Evolutionary conservation across 2,113 vertebrate genomes (phyloP).

Genomic region (Guaruba guarouba): DNA sequence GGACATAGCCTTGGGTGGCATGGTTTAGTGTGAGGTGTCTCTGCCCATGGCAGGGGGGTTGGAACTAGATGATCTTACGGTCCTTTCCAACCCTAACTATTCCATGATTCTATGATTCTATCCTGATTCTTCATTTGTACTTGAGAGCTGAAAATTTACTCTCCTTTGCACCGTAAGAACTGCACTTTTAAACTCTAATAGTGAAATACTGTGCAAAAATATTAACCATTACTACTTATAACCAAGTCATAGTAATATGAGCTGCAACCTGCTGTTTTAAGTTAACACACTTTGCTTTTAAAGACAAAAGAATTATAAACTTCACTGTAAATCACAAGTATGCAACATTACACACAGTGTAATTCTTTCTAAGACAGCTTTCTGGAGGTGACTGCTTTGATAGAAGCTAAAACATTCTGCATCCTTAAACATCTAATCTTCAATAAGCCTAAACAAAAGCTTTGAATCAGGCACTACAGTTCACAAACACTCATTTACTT

Average conservation of each 20-base stretch:
- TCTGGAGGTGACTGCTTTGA: not conserved
- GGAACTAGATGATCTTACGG: no score
- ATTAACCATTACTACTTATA: not conserved
- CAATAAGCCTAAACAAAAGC: not conserved
- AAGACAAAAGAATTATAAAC: not conserved
- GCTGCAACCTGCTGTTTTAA: not conserved
- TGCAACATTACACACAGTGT: not conserved
- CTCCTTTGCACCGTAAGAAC: not conserved
- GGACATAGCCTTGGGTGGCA: no score
- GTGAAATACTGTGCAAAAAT: not conserved
- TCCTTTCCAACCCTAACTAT: no score
- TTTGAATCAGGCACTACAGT: conserved; percentile 22
- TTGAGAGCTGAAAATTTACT: not conserved
- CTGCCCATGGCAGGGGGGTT: no score
- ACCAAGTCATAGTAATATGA: not conserved
- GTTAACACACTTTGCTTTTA: not conserved
- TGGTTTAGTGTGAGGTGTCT: no score
- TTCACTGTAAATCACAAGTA: not conserved
- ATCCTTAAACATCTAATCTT: not conserved
- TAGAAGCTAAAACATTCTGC: not conserved
- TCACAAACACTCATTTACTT: conserved; percentile 66
- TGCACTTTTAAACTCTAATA: not conserved
- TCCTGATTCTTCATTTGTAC: not conserved
- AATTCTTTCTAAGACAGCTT: not conserved
- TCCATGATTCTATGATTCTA: no score